Percentiles rank a stretch among this genome's conserved stretches.
phyloP scores from a whole-genome alignment of 1,140 invertebrate genomes.

The Drosophila subobscura region DNA sequence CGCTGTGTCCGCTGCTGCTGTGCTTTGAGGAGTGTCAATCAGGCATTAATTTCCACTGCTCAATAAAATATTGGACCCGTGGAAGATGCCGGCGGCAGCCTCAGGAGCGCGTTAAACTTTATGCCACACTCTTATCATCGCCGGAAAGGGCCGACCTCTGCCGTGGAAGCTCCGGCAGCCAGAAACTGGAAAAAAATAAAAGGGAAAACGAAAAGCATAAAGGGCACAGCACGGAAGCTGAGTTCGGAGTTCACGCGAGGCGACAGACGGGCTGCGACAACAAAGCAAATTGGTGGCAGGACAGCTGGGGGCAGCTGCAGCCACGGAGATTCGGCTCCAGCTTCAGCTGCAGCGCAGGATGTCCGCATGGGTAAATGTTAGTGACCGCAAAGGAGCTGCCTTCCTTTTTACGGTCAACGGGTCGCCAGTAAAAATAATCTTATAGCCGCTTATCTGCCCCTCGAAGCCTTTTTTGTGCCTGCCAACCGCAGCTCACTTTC shows the following conservation, averaged over 20 bases:
- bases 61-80: constrained; percentile 29
- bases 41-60: constrained; percentile 49
- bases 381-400: constrained; percentile 27
- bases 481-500: constrained; percentile 24
- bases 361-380: constrained; percentile 40
- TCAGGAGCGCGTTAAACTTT: constrained; percentile 32
- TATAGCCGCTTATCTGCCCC: constrained; percentile 46
- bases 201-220: constrained; percentile 14
- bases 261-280: constrained; percentile 37
- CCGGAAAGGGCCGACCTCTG: neutral
- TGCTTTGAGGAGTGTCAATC: constrained; percentile 51
- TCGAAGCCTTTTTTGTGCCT: constrained; percentile 24
- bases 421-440: constrained; percentile 53
- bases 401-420: constrained; percentile 54
- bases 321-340: neutral
- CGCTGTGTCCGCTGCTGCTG: constrained; percentile 2
- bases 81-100: constrained; percentile 12
- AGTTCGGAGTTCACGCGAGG: constrained; percentile 66
- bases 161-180: neutral
- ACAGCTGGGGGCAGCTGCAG: constrained; percentile 5
- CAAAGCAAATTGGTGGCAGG: constrained; percentile 61
- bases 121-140: constrained; percentile 36
- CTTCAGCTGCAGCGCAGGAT: constrained; percentile 29
- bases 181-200: constrained; percentile 15
- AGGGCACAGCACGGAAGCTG: constrained; percentile 28